Conservation (phyloP, 2,113 vertebrate species). For the Acrocephalus arundinaceus region DNA sequence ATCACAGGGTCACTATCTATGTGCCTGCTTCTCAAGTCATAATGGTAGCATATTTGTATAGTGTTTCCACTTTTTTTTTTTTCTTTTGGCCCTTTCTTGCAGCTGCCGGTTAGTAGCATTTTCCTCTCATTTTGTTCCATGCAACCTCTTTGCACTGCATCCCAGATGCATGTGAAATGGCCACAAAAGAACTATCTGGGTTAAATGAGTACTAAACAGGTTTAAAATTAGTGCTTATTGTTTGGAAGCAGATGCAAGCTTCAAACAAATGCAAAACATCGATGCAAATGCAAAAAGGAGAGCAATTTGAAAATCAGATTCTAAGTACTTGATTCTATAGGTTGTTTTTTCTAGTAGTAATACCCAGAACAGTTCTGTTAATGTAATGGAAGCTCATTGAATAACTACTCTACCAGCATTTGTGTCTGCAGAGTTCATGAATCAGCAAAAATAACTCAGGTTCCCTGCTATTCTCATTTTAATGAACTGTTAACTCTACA, state of each 20-base stretch:
- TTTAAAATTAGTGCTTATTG: slow-evolving; percentile 82
- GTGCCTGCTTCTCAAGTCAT: not conserved
- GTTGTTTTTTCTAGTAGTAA: slow-evolving; percentile 53
- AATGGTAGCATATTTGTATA: not conserved
- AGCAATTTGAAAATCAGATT: slow-evolving; percentile 68
- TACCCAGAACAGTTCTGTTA: slow-evolving; percentile 42
- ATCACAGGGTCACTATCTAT: not conserved
- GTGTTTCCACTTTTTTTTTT: not conserved
- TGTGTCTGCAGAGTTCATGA: slow-evolving; percentile 24
- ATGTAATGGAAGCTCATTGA: slow-evolving; percentile 4
- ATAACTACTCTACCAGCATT: slow-evolving; percentile 26
- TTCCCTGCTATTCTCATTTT: slow-evolving; percentile 22
- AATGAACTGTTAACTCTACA: slow-evolving; percentile 6
- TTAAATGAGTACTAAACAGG: slow-evolving; percentile 80
- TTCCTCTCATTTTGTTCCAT: slow-evolving; percentile 66
- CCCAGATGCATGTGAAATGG: slow-evolving; percentile 77
- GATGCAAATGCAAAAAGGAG: slow-evolving; percentile 74
- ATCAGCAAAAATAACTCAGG: slow-evolving; percentile 29
- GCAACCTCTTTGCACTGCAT: slow-evolving; percentile 72
- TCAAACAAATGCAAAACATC: slow-evolving; percentile 81
- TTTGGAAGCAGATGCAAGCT: slow-evolving; percentile 78
- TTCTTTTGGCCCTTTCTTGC: slow-evolving; percentile 51
- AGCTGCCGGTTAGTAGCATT: slow-evolving; percentile 71
- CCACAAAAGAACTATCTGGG: slow-evolving; percentile 81
- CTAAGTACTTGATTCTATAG: slow-evolving; percentile 63